Conservation (phyloP, 2,888 invertebrate genomes). For the Mallateleia sp. region DNA sequence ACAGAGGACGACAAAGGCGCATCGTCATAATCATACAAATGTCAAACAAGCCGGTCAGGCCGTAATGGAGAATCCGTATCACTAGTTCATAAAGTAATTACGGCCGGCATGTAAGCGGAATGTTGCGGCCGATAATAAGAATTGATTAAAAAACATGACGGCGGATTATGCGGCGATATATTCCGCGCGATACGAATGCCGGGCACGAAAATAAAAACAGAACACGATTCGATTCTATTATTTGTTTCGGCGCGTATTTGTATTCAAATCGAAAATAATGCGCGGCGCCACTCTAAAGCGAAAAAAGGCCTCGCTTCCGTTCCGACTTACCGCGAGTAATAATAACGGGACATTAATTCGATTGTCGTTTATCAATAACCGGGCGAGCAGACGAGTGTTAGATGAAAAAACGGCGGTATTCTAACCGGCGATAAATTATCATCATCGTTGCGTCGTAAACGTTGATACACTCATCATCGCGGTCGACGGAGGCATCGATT, state of each 20-base stretch:
- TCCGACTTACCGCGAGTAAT: neutral
- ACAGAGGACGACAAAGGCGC: constrained; percentile 34
- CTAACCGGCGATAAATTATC: constrained; percentile 38
- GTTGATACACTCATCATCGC: constrained; percentile 36
- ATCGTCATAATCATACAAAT: constrained; percentile 31
- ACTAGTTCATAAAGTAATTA: constrained; percentile 45
- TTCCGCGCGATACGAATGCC: neutral
- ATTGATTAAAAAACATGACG: constrained; percentile 35
- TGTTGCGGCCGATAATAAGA: constrained; percentile 14
- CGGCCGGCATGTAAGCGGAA: neutral
- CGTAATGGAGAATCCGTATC: constrained; percentile 23
- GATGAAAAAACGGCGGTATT: constrained; percentile 38
- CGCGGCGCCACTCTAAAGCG: neutral
- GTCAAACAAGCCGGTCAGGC: constrained; percentile 20
- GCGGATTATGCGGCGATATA: neutral
- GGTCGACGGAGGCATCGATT: constrained; percentile 49
- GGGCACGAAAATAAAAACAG: neutral
- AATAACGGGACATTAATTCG: constrained; percentile 1
- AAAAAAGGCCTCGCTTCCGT: neutral
- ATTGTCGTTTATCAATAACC: constrained; percentile 28
- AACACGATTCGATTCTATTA: neutral
- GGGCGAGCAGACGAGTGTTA: neutral
- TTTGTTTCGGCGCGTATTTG: neutral
- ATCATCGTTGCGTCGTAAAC: constrained; percentile 46
- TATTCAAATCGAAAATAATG: neutral